phyloP scores from a whole-genome alignment of 2,113 vertebrate genomes.

The Vireo altiloquus region DNA sequence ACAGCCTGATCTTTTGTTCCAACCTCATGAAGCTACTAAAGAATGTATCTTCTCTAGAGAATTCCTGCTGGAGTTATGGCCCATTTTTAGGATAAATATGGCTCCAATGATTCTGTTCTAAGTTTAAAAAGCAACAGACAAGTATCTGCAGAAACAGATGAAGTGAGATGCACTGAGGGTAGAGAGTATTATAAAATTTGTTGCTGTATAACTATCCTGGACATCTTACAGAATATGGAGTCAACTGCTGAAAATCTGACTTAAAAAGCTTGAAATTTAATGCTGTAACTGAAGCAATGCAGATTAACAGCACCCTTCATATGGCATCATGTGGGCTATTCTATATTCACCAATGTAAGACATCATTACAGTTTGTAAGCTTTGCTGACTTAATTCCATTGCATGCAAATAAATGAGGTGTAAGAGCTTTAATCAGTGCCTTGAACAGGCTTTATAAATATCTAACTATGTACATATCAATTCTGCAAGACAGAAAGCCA shows the following conservation, averaged over 20 bases:
- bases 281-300: background rate
- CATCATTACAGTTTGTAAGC: background rate
- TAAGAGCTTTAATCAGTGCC: background rate
- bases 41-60: background rate
- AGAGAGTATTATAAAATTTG: background rate
- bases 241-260: background rate
- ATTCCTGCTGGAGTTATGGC: background rate
- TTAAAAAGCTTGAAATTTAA: background rate
- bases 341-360: background rate
- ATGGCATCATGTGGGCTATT: background rate
- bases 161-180: background rate
- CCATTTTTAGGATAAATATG: background rate
- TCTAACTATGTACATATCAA: background rate
- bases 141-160: background rate
- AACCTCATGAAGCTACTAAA: background rate
- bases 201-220: background rate
- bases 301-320: background rate
- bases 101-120: background rate
- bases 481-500: background rate
- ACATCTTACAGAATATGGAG: background rate
- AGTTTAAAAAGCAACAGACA: background rate
- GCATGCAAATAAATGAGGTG: background rate
- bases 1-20: background rate
- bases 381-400: background rate
- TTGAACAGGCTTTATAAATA: background rate